Evolutionary conservation across 2,888 invertebrate species (phyloP).

Genomic region (Caenorhabditis drosophilae): DNA sequence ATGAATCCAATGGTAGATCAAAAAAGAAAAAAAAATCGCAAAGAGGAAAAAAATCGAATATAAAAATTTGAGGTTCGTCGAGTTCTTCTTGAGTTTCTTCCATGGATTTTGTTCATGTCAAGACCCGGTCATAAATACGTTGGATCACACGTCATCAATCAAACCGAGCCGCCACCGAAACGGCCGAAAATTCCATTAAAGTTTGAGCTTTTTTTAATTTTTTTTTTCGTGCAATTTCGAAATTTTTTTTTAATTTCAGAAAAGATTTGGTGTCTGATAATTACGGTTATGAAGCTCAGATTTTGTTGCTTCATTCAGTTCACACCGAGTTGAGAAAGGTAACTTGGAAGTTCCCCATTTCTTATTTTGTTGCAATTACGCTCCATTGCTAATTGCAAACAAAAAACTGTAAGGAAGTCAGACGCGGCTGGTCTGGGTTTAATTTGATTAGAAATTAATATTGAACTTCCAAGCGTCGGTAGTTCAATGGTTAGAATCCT

Average conservation of each 20-base stretch:
- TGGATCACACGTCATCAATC: slow-evolving; percentile 35
- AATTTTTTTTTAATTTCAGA: slow-evolving; percentile 15
- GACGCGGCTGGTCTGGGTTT: no score
- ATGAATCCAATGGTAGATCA: slow-evolving; percentile 54
- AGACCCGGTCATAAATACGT: slow-evolving; percentile 58
- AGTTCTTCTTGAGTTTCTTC: slow-evolving; percentile 62
- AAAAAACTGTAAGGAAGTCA: no score
- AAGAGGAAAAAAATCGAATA: not conserved
- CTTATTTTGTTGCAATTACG: no score
- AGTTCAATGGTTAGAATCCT: no score
- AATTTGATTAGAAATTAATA: no score
- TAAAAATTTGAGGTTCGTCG: slow-evolving; percentile 17
- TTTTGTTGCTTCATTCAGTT: slow-evolving; percentile 55
- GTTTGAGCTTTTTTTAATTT: no score
- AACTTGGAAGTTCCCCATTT: no score
- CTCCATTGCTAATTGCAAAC: no score
- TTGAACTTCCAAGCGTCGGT: no score
- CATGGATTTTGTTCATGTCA: slow-evolving; percentile 64
- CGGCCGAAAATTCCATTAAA: slow-evolving; percentile 36
- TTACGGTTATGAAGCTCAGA: slow-evolving; percentile 58
- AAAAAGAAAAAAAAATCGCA: no score
- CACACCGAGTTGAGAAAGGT: slow-evolving; percentile 56
- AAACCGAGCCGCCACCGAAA: slow-evolving; percentile 30
- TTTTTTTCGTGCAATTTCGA: not conserved
- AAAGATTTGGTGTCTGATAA: slow-evolving; percentile 41